Percentiles rank a stretch among this genome's conserved stretches.
Conservation (phyloP, 2,888 invertebrate species). For the Listrodromus nycthemerus region DNA sequence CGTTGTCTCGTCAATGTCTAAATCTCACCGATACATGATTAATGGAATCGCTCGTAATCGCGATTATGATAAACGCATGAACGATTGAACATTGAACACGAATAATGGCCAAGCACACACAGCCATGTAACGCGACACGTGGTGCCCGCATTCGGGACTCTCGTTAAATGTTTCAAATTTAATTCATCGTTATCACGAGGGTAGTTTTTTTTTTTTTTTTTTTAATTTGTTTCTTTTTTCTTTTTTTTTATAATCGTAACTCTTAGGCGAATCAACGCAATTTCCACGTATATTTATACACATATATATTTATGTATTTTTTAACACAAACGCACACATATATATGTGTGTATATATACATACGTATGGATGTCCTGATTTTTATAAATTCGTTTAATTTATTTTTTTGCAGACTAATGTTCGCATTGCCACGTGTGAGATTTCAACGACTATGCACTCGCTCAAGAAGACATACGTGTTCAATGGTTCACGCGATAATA, state of each 20-base stretch:
- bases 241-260: slow-evolving; percentile 54
- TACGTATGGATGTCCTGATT: not conserved
- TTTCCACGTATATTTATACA: slow-evolving; percentile 76
- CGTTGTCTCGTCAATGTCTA: slow-evolving; percentile 30
- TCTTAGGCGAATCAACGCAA: slow-evolving; percentile 80
- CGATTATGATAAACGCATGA: slow-evolving; percentile 71
- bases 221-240: too few species aligned
- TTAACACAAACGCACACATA: too few species aligned
- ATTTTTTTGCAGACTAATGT: slow-evolving; percentile 46
- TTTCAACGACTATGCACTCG: slow-evolving; percentile 57
- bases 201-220: slow-evolving; percentile 28
- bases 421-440: slow-evolving; percentile 47
- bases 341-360: too few species aligned
- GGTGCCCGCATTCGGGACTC: slow-evolving; percentile 62
- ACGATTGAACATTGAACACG: slow-evolving; percentile 78
- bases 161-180: slow-evolving; percentile 71
- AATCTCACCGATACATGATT: slow-evolving; percentile 41
- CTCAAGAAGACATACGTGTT: slow-evolving; percentile 47
- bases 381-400: slow-evolving; percentile 35
- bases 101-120: slow-evolving; percentile 83
- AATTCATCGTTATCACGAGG: slow-evolving; percentile 64
- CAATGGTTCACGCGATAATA: slow-evolving; percentile 27
- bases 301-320: not conserved
- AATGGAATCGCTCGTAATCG: slow-evolving; percentile 31
- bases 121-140: slow-evolving; percentile 82